Percentiles rank a stretch among this genome's conserved stretches.
Evolutionary conservation across 2,888 invertebrate genomes (phyloP).

Genomic region (Caenorhabditis sp.): DNA sequence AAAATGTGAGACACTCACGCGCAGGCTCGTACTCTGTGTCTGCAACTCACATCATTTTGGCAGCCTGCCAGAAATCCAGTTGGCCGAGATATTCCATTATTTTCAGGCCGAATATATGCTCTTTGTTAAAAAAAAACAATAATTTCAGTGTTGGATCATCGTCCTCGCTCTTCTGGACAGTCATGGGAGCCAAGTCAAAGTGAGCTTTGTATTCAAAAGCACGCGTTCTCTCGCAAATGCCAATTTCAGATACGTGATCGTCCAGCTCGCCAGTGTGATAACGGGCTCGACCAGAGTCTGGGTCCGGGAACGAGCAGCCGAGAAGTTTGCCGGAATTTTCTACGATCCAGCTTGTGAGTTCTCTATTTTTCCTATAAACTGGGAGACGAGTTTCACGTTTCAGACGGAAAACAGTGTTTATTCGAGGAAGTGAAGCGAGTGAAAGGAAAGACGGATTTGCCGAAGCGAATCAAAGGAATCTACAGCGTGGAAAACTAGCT

Average conservation of each 20-base stretch:
- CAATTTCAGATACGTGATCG: constrained; percentile 74
- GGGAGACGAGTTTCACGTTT: too few relatives aligned
- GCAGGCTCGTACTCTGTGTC: constrained; percentile 32
- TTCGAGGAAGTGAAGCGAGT: constrained; percentile 87
- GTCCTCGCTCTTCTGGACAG: background rate
- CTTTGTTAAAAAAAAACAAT: too few relatives aligned
- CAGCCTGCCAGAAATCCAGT: constrained; percentile 29
- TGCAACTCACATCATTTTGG: constrained; percentile 41
- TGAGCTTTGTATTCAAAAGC: constrained; percentile 59
- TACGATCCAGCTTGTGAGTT: constrained; percentile 77
- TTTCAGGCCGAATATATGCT: too few relatives aligned
- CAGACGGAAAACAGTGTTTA: constrained; percentile 85
- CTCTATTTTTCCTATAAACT: background rate
- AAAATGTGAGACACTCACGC: background rate
- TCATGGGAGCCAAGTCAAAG: constrained; percentile 78
- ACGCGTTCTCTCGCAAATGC: too few relatives aligned
- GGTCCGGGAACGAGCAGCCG: constrained; percentile 75
- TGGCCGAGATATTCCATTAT: constrained; percentile 1
- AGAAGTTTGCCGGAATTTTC: constrained; percentile 74
- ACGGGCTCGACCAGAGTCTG: constrained; percentile 75
- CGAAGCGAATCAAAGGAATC: constrained; percentile 70
- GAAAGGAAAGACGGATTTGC: constrained; percentile 82
- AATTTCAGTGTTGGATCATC: background rate
- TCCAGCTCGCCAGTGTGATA: constrained; percentile 75
- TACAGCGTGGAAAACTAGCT: constrained; percentile 66